Conservation (phyloP, 2,888 invertebrate genomes). For the Pyrrhia umbra region DNA sequence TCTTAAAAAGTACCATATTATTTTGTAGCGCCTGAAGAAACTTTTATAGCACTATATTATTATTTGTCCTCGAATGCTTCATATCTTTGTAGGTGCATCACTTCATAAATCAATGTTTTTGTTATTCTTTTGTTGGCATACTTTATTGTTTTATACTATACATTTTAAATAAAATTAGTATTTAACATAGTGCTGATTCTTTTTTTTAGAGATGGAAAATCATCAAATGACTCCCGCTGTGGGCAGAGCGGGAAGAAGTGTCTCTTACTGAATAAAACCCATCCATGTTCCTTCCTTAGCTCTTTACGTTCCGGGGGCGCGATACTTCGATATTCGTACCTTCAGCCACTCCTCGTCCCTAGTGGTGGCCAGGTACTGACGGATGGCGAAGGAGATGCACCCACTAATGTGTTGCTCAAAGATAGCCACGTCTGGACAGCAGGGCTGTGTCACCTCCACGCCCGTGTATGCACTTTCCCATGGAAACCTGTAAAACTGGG, state of each 20-base stretch:
- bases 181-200: no score
- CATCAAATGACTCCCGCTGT: no score
- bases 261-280: no score
- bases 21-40: not conserved
- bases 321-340: constrained; percentile 69
- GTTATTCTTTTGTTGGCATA: no score
- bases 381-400: constrained; percentile 89
- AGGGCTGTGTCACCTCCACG: constrained; percentile 90
- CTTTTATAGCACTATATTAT: not conserved
- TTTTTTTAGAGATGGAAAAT: no score
- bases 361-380: constrained; percentile 84
- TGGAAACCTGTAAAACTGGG: constrained; percentile 82
- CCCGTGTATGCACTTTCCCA: constrained; percentile 92
- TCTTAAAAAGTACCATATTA: no score
- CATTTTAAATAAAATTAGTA: no score
- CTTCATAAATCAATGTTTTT: no score
- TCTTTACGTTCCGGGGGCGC: no score
- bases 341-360: constrained; percentile 86
- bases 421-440: constrained; percentile 89
- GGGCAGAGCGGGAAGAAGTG: no score
- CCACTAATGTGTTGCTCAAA: constrained; percentile 91
- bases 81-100: not conserved
- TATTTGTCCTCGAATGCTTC: not conserved
- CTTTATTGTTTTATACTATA: no score
- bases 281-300: no score